These are phyloP conservation scores for Aplysina aerophoba DNA, from an alignment of 37 sponge, comb jelly and placozoan genomes.

Conservation along the genomic window DNA sequence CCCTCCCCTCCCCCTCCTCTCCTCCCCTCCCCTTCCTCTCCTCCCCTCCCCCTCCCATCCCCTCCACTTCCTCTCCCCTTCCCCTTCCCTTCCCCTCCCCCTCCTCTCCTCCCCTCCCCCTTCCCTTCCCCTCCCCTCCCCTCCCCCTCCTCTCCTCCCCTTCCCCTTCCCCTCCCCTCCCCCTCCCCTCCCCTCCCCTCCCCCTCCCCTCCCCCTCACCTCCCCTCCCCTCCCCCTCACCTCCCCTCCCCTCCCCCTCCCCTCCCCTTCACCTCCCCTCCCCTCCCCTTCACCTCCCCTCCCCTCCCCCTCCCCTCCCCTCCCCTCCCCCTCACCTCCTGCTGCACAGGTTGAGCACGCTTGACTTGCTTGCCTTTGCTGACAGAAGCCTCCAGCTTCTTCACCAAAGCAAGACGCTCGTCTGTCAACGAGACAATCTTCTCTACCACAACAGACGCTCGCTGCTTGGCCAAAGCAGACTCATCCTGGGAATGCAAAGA, in stretches of 20 bases:
- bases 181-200: slow-evolving; percentile 9
- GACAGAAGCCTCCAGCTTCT: not conserved
- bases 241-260: slow-evolving; percentile 23
- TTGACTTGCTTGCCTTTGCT: slow-evolving; percentile 8
- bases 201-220: slow-evolving; percentile 33
- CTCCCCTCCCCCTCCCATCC: slow-evolving; percentile 13
- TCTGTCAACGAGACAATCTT: not conserved
- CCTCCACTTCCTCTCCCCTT: not conserved
- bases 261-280: slow-evolving; percentile 16
- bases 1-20: slow-evolving; percentile 30
- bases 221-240: slow-evolving; percentile 24
- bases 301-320: slow-evolving; percentile 22
- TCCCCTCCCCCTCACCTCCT: slow-evolving; percentile 16
- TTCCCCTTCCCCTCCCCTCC: slow-evolving; percentile 1
- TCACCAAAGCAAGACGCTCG: slow-evolving; percentile 2
- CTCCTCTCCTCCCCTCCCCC: slow-evolving; percentile 29
- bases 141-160: slow-evolving; percentile 32
- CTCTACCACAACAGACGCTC: slow-evolving; percentile 6
- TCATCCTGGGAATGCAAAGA: slow-evolving; percentile 12
- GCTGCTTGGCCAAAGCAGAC: slow-evolving; percentile 28
- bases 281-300: not conserved
- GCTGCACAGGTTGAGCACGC: not conserved
- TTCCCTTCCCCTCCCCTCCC: slow-evolving; percentile 31
- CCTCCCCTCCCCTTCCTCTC: not conserved
- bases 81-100: not conserved